Evolutionary conservation across 2,113 vertebrate species (phyloP).

Genomic region (Octodon degus): DNA sequence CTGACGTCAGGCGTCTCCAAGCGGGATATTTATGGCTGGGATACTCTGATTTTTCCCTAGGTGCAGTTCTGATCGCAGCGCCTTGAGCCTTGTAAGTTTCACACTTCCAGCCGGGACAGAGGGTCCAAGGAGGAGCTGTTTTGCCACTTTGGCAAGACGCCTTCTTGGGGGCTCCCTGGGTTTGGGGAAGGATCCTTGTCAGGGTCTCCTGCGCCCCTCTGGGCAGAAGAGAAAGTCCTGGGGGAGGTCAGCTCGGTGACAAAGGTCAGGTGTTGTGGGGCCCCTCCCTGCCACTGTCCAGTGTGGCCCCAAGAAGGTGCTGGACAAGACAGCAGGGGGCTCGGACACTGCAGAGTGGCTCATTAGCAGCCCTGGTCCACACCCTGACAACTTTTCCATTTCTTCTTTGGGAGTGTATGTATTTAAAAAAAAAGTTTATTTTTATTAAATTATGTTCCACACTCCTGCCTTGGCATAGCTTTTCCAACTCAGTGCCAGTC

Average conservation of each 20-base stretch:
- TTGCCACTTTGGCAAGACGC: conserved; percentile 64
- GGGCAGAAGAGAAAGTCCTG: not conserved
- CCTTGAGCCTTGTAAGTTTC: conserved; percentile 76
- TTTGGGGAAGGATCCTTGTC: conserved; percentile 62
- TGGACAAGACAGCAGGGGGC: not conserved
- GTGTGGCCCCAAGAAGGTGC: not conserved
- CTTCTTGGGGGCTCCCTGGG: conserved; percentile 71
- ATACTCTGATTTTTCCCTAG: conserved; percentile 81
- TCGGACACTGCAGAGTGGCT: not conserved
- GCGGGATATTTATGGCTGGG: conserved; percentile 86
- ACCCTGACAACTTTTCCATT: conserved; percentile 74
- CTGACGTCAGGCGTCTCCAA: conserved; percentile 86
- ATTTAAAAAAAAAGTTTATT: conserved; percentile 57
- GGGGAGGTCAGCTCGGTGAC: not conserved
- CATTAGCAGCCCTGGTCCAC: conserved; percentile 68
- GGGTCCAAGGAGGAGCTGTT: conserved; percentile 61
- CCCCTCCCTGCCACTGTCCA: not conserved
- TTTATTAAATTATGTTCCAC: conserved; percentile 78
- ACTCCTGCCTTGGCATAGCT: conserved; percentile 72
- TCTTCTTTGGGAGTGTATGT: conserved; percentile 68
- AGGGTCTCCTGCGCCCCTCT: conserved; percentile 36
- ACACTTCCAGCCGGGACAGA: conserved; percentile 66
- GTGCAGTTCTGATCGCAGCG: conserved; percentile 77
- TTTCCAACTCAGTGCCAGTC: conserved; percentile 70
- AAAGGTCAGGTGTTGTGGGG: no score